Percentiles rank a stretch among this genome's conserved stretches.
Conservation (phyloP, 2,888 invertebrate genomes). For the Drosophila cyrtoloma region DNA sequence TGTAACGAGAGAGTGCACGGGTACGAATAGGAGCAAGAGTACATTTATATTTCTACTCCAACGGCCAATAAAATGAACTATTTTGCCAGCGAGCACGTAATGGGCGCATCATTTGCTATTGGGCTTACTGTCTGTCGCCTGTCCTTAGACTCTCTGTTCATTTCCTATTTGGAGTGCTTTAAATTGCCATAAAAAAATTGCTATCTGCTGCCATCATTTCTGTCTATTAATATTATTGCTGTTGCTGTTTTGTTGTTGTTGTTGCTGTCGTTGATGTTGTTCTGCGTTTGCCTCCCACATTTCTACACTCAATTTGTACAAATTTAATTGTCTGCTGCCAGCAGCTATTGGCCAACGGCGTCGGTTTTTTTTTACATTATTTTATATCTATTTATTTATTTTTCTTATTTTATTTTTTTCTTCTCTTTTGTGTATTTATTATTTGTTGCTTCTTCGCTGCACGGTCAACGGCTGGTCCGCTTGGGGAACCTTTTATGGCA, state of each 20-base stretch:
- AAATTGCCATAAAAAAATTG: slow-evolving; percentile 77
- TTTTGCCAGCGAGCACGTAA: slow-evolving; percentile 72
- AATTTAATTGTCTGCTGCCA: slow-evolving; percentile 76
- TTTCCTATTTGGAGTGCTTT: slow-evolving; percentile 73
- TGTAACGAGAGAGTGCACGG: not conserved
- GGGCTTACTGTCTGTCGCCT: slow-evolving; percentile 23
- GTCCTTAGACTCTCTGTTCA: slow-evolving; percentile 28
- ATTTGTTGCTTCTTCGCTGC: slow-evolving; percentile 61
- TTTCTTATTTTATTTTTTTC: slow-evolving; percentile 35
- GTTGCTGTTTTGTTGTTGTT: slow-evolving; percentile 10
- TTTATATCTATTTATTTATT: slow-evolving; percentile 63
- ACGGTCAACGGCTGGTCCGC: slow-evolving; percentile 58
- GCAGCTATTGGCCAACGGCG: slow-evolving; percentile 40
- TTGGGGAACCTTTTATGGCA: slow-evolving; percentile 64
- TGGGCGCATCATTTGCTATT: slow-evolving; percentile 73
- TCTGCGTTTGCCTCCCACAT: slow-evolving; percentile 64
- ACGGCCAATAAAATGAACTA: slow-evolving; percentile 77
- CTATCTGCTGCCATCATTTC: slow-evolving; percentile 68
- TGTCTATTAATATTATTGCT: slow-evolving; percentile 33
- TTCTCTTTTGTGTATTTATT: slow-evolving; percentile 44
- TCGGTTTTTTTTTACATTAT: slow-evolving; percentile 44
- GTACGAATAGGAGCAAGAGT: slow-evolving; percentile 19
- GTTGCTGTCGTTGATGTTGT: slow-evolving; percentile 23
- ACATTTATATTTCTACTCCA: slow-evolving; percentile 74
- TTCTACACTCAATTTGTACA: slow-evolving; percentile 80